Evolutionary conservation across 2,797 vertebrate species (phyloP).

Genomic region (Smutsia temminckii): DNA sequence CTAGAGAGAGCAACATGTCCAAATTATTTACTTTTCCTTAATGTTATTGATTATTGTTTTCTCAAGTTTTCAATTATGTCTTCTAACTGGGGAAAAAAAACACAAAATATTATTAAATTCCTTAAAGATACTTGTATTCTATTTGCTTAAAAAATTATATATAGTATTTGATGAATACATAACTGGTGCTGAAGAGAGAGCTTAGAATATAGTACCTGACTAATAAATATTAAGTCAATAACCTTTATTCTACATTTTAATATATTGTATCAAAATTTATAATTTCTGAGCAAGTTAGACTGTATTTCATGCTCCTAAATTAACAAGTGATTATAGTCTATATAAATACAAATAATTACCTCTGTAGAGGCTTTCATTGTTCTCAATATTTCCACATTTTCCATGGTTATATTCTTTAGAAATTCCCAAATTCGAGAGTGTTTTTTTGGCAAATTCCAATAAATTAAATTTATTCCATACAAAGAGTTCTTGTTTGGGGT

Average conservation of each 20-base stretch:
- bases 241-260: slow-evolving; percentile 7
- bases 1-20: neutral
- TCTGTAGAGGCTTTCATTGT: neutral
- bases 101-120: neutral
- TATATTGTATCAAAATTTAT: neutral
- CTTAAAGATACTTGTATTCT: neutral
- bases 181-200: neutral
- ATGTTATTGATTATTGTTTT: neutral
- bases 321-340: neutral
- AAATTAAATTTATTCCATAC: neutral
- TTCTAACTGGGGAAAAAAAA: neutral
- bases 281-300: neutral
- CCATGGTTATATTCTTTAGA: neutral
- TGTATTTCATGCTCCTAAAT: neutral
- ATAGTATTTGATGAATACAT: neutral
- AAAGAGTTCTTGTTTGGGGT: neutral
- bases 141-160: neutral
- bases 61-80: neutral
- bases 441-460: neutral
- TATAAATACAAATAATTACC: neutral
- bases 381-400: neutral
- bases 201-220: neutral
- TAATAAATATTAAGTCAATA: slow-evolving; percentile 29
- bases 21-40: neutral
- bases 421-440: neutral